phyloP scores from a whole-genome alignment of 1,140 invertebrate genomes.

The Teleopsis dalmanni region DNA sequence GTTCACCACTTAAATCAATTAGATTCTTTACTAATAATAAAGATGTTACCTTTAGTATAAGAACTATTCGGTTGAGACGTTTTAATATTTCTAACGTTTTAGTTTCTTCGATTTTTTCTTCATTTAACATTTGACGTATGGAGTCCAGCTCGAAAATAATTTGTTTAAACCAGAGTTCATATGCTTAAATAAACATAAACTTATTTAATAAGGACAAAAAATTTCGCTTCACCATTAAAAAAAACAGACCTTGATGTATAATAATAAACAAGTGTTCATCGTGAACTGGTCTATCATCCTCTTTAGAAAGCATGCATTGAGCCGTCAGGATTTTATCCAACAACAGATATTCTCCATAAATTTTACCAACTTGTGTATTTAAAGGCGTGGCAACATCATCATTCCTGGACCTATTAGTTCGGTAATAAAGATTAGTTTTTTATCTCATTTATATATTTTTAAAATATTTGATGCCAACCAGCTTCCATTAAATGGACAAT shows the following conservation, averaged over 20 bases:
- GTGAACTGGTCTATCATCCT: slow-evolving; percentile 68
- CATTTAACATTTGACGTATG: slow-evolving; percentile 72
- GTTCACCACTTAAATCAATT: too few species aligned
- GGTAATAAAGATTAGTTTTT: too few species aligned
- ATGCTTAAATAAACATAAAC: slow-evolving; percentile 60
- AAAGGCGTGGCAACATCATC: slow-evolving; percentile 40
- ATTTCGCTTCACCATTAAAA: background rate
- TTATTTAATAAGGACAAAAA: background rate
- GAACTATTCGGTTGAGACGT: slow-evolving; percentile 80
- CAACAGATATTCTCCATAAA: slow-evolving; percentile 81
- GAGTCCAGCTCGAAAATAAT: slow-evolving; percentile 96
- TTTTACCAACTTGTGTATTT: slow-evolving; percentile 60
- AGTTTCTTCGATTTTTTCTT: slow-evolving; percentile 75
- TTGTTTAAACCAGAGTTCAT: slow-evolving; percentile 99
- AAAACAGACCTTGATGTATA: slow-evolving; percentile 84
- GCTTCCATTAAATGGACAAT: too few species aligned
- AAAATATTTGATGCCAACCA: too few species aligned
- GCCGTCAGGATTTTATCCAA: slow-evolving; percentile 82
- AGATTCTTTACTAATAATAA: too few species aligned
- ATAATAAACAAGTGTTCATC: slow-evolving; percentile 98
- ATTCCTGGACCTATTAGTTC: slow-evolving; percentile 22
- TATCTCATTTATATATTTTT: too few species aligned
- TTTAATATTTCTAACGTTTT: slow-evolving; percentile 90
- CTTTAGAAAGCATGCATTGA: slow-evolving; percentile 73
- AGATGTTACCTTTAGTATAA: slow-evolving; percentile 82